These are phyloP conservation scores for Drosophila tanythrix DNA, from an alignment of 2,888 invertebrate genomes.

Conservation along the genomic window DNA sequence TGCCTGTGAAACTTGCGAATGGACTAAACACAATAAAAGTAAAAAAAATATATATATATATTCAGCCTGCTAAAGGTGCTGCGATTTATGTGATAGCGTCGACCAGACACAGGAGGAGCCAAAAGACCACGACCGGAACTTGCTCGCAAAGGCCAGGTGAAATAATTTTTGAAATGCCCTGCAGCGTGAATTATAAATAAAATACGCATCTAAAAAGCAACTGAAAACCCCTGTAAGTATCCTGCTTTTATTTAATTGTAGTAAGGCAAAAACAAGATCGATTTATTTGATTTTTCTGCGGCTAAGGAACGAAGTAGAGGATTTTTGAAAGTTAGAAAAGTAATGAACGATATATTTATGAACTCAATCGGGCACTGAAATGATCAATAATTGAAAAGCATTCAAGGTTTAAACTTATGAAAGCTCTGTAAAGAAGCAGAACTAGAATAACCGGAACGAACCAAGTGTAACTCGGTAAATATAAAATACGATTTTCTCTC, in stretches of 20 bases:
- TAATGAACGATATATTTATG: not conserved
- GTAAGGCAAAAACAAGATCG: not conserved
- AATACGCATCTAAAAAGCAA: not conserved
- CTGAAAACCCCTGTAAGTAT: not conserved
- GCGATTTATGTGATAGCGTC: constrained; percentile 51
- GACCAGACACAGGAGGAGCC: constrained; percentile 12
- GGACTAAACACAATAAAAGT: constrained; percentile 34
- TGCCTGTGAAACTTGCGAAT: constrained; percentile 53
- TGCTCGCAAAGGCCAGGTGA: constrained; percentile 19
- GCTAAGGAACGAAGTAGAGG: not conserved
- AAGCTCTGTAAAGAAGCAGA: not conserved
- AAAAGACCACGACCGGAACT: constrained; percentile 18
- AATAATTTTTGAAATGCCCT: constrained; percentile 29
- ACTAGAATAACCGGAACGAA: not conserved
- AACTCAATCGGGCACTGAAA: not conserved
- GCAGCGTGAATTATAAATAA: not conserved
- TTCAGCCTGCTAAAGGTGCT: constrained; percentile 46
- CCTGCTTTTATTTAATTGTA: not conserved
- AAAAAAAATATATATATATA: constrained; percentile 1
- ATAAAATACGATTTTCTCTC: not conserved
- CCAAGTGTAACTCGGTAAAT: not conserved
- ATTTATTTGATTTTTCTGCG: not conserved
- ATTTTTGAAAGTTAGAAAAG: not conserved
- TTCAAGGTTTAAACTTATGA: not conserved
- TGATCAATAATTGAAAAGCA: not conserved